phyloP scores from a whole-genome alignment of 2,113 vertebrate species.

The Formicarius rufipectus region DNA sequence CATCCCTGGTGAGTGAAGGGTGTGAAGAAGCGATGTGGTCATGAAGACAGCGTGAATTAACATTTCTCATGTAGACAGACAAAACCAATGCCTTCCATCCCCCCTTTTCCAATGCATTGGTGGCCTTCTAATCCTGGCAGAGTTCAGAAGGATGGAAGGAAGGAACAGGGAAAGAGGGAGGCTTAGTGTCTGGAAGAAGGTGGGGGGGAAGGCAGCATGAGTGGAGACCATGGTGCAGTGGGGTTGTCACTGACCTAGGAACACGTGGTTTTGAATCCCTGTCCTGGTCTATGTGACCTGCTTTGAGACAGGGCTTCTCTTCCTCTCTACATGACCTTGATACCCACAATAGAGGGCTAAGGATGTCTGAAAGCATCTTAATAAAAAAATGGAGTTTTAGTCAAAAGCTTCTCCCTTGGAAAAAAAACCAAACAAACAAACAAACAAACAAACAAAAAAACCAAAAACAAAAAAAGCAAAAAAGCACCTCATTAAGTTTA shows the following conservation, averaged over 20 bases:
- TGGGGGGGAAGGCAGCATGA: background rate
- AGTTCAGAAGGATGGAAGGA: background rate
- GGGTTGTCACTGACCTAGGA: background rate
- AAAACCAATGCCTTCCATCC: background rate
- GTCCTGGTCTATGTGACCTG: background rate
- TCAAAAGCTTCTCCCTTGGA: background rate
- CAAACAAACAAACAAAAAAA: background rate
- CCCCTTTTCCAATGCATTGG: background rate
- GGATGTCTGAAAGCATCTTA: background rate
- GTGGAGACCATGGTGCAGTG: background rate
- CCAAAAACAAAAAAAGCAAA: background rate
- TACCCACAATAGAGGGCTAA: background rate
- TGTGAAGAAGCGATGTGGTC: background rate
- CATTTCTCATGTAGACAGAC: slow-evolving; percentile 26
- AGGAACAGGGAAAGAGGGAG: background rate
- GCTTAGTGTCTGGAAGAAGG: background rate
- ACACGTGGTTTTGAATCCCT: background rate
- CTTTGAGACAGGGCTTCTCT: background rate
- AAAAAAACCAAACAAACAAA: background rate
- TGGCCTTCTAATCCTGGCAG: background rate
- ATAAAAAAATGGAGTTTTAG: background rate
- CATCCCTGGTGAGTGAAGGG: background rate
- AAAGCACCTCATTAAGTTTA: background rate
- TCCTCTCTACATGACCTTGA: background rate
- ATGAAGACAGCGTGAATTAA: slow-evolving; percentile 72